These are phyloP conservation scores for Mionectes macconnelli DNA, from an alignment of 2,113 vertebrate species.

Conservation along the genomic window DNA sequence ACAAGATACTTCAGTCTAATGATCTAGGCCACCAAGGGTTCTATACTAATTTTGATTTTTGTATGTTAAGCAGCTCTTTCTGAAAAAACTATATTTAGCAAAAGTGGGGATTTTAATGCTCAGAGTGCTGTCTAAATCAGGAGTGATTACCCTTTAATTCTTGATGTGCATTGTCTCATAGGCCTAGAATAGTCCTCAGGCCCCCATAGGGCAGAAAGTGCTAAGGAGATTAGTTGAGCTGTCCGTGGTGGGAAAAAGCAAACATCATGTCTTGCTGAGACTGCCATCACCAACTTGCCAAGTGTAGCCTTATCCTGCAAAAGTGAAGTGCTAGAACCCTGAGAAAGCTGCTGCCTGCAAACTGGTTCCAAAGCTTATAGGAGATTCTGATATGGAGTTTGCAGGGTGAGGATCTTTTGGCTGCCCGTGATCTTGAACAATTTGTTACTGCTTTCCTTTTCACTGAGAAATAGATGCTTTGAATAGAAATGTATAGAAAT, in stretches of 20 bases:
- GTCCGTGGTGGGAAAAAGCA: not conserved
- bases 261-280: not conserved
- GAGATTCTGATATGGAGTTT: not conserved
- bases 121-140: not conserved
- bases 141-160: not conserved
- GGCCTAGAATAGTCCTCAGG: not conserved
- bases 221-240: not conserved
- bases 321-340: not conserved
- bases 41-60: not conserved
- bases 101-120: not conserved
- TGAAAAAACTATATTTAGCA: not conserved
- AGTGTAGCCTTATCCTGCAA: not conserved
- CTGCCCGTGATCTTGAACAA: not conserved
- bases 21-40: not conserved
- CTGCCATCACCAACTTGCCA: not conserved
- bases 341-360: not conserved
- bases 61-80: not conserved
- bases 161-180: not conserved
- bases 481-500: not conserved
- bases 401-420: not conserved
- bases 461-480: not conserved
- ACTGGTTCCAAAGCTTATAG: not conserved
- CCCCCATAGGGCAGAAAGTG: too few relatives aligned
- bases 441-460: not conserved
- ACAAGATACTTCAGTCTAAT: not conserved